Percentiles rank a stretch among this genome's conserved stretches.
Evolutionary conservation across 1,140 invertebrate species (phyloP).

Genomic region (Drosophila bocqueti): DNA sequence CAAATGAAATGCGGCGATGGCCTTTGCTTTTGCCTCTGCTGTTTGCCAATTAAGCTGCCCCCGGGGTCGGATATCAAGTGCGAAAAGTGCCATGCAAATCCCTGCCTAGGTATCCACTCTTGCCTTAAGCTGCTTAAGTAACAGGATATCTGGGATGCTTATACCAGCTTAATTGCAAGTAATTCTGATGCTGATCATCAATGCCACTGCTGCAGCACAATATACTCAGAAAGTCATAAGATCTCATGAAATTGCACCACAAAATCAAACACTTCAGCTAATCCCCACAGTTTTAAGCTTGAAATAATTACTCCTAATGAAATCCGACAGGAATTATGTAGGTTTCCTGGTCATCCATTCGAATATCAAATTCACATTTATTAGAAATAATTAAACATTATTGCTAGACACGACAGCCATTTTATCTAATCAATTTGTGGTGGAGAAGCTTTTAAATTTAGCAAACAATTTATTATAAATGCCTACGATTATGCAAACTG

Average conservation of each 20-base stretch:
- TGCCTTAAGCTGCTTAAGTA: neutral
- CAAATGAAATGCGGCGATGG: constrained; percentile 50
- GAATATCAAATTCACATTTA: constrained; percentile 2
- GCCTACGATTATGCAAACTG: neutral
- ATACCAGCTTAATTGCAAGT: neutral
- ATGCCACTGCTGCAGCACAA: neutral
- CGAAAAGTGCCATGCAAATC: constrained; percentile 24
- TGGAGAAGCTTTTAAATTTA: neutral
- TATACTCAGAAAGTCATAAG: neutral
- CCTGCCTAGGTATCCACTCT: neutral
- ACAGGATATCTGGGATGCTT: neutral
- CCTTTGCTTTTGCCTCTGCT: constrained; percentile 39
- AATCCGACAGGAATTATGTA: neutral
- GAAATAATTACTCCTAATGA: neutral
- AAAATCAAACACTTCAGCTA: neutral
- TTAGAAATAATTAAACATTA: constrained; percentile 4
- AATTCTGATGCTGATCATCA: neutral
- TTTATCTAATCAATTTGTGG: constrained; percentile 8
- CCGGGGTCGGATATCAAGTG: constrained; percentile 12
- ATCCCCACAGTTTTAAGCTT: neutral
- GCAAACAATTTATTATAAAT: neutral
- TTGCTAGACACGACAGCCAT: constrained; percentile 1
- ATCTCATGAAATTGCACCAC: neutral
- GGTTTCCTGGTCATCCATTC: no score
- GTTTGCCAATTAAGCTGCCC: constrained; percentile 49